A percentile compares a stretch with the other conserved stretches of the same genome.
Evolutionary conservation across 2,113 vertebrate genomes (phyloP).

Genomic region (Anseranas semipalmata): DNA sequence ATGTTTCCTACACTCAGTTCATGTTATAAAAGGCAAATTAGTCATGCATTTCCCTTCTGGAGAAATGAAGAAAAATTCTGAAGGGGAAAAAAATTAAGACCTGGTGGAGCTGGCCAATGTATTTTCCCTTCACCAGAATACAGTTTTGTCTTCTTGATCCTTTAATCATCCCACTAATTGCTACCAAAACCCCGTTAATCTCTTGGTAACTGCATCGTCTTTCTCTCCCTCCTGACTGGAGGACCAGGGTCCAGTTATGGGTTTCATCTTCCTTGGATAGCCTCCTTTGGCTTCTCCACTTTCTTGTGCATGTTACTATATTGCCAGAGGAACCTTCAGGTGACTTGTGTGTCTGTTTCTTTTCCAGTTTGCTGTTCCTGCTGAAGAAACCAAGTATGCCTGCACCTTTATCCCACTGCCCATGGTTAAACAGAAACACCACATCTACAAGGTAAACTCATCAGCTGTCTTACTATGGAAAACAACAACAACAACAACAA

Average conservation of each 20-base stretch:
- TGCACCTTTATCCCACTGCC: constrained; percentile 80
- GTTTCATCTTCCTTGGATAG: neutral
- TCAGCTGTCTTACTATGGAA: neutral
- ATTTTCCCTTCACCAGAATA: neutral
- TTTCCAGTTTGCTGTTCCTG: constrained; percentile 77
- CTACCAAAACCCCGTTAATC: neutral
- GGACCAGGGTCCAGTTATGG: neutral
- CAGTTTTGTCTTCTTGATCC: neutral
- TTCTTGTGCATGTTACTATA: neutral
- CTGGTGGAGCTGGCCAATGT: neutral
- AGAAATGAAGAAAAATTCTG: neutral
- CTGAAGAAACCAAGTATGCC: constrained; percentile 78
- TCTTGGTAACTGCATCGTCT: neutral
- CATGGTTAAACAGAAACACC: constrained; percentile 74
- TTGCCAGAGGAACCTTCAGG: neutral
- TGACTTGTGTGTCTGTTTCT: neutral
- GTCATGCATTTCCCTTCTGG: neutral
- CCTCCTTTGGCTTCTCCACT: neutral
- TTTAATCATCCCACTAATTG: neutral
- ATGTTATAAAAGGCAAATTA: neutral
- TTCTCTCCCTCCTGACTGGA: too few relatives aligned
- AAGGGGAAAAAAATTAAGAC: neutral
- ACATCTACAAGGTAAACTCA: constrained; percentile 79
- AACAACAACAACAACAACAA: too few relatives aligned
- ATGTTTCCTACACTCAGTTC: neutral